A percentile compares a stretch with the other conserved stretches of the same genome.
phyloP scores from a whole-genome alignment of 2,888 invertebrate species.

The Volucella zonaria region DNA sequence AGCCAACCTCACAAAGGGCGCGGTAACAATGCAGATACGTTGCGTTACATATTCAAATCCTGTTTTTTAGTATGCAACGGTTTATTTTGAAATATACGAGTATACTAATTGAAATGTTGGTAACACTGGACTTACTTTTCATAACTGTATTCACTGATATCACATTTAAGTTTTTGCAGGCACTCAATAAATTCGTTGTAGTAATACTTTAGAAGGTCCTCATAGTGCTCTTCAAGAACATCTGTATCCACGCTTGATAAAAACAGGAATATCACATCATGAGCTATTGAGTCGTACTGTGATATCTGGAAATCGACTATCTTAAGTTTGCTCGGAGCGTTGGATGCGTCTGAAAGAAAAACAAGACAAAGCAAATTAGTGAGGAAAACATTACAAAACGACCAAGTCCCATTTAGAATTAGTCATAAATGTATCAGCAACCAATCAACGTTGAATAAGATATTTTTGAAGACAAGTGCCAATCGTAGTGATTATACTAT shows the following conservation, averaged over 20 bases:
- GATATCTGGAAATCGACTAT: slow-evolving; percentile 86
- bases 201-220: slow-evolving; percentile 84
- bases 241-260: slow-evolving; percentile 83
- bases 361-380: slow-evolving; percentile 41
- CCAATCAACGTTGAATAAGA: too few relatives aligned
- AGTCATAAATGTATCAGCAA: too few relatives aligned
- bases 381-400: not conserved
- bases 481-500: too few relatives aligned
- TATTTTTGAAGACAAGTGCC: too few relatives aligned
- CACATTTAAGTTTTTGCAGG: slow-evolving; percentile 81
- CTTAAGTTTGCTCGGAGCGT: slow-evolving; percentile 83
- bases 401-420: too few relatives aligned
- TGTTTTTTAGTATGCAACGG: not conserved
- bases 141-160: slow-evolving; percentile 81
- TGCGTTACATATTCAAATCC: too few relatives aligned
- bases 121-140: slow-evolving; percentile 78
- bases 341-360: slow-evolving; percentile 76
- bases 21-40: too few relatives aligned
- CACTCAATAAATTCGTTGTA: slow-evolving; percentile 83
- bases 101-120: too few relatives aligned
- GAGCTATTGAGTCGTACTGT: slow-evolving; percentile 83
- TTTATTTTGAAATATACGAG: too few relatives aligned
- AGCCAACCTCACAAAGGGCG: too few relatives aligned
- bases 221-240: slow-evolving; percentile 82
- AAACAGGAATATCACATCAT: slow-evolving; percentile 85